Conservation (phyloP, 2,888 invertebrate species). For the Andrena haemorrhoa region DNA sequence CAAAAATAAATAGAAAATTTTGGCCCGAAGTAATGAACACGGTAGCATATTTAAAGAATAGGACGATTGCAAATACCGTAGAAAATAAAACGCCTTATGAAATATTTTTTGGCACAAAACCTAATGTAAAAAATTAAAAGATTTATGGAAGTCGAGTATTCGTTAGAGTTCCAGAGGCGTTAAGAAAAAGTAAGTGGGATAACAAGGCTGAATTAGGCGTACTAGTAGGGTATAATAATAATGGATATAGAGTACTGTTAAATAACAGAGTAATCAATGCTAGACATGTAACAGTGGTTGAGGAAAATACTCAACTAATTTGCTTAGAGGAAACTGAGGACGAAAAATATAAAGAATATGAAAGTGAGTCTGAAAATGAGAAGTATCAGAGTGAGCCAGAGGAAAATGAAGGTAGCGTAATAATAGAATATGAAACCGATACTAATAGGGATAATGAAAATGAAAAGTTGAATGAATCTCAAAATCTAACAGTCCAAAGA, state of each 20-base stretch:
- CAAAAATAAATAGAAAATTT: constrained; percentile 20
- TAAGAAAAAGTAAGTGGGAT: constrained; percentile 29
- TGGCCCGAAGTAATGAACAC: constrained; percentile 44
- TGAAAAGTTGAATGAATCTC: background rate
- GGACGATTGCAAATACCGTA: constrained; percentile 18
- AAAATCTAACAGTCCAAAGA: background rate
- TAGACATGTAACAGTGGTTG: constrained; percentile 31
- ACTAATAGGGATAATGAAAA: background rate
- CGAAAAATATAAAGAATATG: background rate
- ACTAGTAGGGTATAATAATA: constrained; percentile 14
- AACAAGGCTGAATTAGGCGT: constrained; percentile 15
- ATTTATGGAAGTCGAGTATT: constrained; percentile 37
- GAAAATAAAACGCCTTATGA: constrained; percentile 7
- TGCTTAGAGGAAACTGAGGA: background rate
- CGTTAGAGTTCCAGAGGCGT: constrained; percentile 23
- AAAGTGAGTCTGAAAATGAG: too few relatives aligned
- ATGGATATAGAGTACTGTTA: constrained; percentile 28
- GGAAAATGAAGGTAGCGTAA: background rate
- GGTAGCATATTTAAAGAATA: constrained; percentile 51
- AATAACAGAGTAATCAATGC: constrained; percentile 32
- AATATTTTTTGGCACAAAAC: constrained; percentile 8
- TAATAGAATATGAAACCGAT: background rate
- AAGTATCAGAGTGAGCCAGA: too few relatives aligned
- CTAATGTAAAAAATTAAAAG: constrained; percentile 22
- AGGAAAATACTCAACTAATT: constrained; percentile 18